Conservation (phyloP, 2,797 vertebrate genomes). For the Anolis apletophallus region DNA sequence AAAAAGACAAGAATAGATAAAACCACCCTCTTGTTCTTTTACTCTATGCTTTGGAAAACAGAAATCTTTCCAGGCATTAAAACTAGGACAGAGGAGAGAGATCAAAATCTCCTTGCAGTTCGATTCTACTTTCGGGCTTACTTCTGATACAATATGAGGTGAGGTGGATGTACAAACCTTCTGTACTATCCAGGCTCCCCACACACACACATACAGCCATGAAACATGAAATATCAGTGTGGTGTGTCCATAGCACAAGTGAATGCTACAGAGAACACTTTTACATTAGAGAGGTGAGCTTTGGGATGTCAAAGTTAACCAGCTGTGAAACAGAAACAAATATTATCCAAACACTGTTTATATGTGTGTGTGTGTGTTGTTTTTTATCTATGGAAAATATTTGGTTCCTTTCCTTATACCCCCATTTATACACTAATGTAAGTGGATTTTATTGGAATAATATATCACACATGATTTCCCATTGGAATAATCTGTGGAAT, state of each 20-base stretch:
- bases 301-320: constrained; percentile 68
- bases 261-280: constrained; percentile 70
- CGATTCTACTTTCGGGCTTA: constrained; percentile 49
- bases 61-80: constrained; percentile 1
- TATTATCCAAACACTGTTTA: constrained; percentile 61
- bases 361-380: constrained; percentile 30
- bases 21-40: not conserved
- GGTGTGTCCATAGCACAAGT: constrained; percentile 51
- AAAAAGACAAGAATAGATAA: not conserved
- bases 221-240: constrained; percentile 60
- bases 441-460: not conserved
- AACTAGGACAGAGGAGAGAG: not conserved
- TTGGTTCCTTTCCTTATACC: not conserved
- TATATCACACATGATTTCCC: not conserved
- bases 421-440: not conserved
- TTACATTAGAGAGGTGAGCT: constrained; percentile 67
- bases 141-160: constrained; percentile 59
- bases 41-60: not conserved
- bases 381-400: constrained; percentile 10
- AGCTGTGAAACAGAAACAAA: constrained; percentile 77
- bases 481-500: not conserved
- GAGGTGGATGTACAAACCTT: constrained; percentile 52
- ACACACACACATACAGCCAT: not conserved
- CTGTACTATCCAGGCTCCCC: constrained; percentile 33
- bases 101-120: constrained; percentile 29